Evolutionary conservation across 2,113 vertebrate genomes (phyloP).

Genomic region (Piprites chloris): DNA sequence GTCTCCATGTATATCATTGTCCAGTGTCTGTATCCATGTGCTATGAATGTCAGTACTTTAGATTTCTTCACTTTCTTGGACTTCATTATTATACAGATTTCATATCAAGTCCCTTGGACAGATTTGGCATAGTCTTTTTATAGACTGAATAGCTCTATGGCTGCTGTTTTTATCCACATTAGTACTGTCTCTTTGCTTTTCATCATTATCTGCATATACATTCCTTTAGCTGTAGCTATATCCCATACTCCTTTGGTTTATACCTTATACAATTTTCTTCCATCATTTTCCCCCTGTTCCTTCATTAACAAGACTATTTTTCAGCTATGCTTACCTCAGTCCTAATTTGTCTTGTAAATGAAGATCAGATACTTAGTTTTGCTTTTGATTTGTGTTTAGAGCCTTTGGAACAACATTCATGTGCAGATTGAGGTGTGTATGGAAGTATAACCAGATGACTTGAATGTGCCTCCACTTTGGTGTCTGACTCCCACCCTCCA

Average conservation of each 20-base stretch:
- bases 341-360: background rate
- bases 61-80: background rate
- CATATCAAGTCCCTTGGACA: background rate
- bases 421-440: background rate
- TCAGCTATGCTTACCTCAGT: background rate
- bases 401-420: background rate
- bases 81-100: background rate
- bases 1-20: background rate
- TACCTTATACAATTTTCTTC: background rate
- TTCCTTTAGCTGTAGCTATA: background rate
- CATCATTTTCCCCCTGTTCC: background rate
- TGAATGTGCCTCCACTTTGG: background rate
- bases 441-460: background rate
- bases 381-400: background rate
- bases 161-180: background rate
- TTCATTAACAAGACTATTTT: background rate
- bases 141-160: background rate
- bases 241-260: background rate
- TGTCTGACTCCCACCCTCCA: background rate
- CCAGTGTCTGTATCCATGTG: background rate
- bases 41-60: background rate
- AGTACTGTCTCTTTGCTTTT: background rate
- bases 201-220: background rate
- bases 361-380: background rate
- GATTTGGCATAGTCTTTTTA: background rate